Evolutionary conservation across 2,113 vertebrate genomes (phyloP).

Genomic region (Mobula hypostoma): DNA sequence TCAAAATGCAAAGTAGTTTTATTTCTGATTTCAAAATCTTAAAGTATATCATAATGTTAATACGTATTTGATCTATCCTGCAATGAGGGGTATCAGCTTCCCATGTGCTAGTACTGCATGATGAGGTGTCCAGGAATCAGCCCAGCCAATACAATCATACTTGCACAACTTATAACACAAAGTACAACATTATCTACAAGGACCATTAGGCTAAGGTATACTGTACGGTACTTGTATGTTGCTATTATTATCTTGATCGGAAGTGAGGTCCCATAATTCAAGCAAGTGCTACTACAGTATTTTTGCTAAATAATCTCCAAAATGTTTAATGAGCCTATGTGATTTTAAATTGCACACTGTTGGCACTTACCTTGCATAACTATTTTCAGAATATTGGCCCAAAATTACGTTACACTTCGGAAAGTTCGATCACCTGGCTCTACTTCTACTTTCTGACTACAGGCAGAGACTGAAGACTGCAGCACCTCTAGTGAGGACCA

Average conservation of each 20-base stretch:
- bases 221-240: neutral
- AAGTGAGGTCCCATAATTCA: neutral
- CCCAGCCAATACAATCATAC: neutral
- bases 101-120: neutral
- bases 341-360: neutral
- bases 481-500: too few species aligned
- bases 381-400: neutral
- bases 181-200: neutral
- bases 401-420: too few species aligned
- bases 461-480: too few species aligned
- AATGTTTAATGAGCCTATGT: neutral
- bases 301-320: neutral
- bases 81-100: neutral
- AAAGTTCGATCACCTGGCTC: too few species aligned
- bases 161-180: neutral
- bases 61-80: neutral
- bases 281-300: neutral
- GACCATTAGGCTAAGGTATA: neutral
- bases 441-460: too few species aligned
- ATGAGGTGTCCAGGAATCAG: neutral
- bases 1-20: neutral
- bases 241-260: neutral
- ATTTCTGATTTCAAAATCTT: neutral
- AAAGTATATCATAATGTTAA: neutral
- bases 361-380: neutral